phyloP scores from a whole-genome alignment of 2,888 invertebrate genomes.

The Cartodere bifasciata region DNA sequence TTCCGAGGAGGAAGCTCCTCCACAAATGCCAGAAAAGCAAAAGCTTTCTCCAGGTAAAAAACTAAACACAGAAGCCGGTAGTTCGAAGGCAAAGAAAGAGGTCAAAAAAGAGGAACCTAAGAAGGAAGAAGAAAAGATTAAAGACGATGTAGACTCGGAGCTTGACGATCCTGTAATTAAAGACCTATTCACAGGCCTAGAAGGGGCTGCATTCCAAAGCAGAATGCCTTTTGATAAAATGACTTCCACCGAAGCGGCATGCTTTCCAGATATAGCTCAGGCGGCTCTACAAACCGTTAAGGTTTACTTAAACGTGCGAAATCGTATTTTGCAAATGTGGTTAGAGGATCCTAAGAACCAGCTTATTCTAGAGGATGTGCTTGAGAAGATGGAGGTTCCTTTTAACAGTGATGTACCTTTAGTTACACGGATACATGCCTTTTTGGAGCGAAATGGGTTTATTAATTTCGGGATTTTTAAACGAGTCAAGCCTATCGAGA shows the following conservation, averaged over 20 bases:
- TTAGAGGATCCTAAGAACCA: conserved; percentile 90
- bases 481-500: conserved; percentile 58
- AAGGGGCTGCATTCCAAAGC: conserved; percentile 90
- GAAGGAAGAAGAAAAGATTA: conserved; percentile 40
- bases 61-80: conserved; percentile 32
- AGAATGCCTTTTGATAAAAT: conserved; percentile 89
- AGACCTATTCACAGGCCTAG: conserved; percentile 43
- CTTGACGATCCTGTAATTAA: conserved; percentile 49
- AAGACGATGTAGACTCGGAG: conserved; percentile 52
- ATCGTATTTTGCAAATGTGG: conserved; percentile 87
- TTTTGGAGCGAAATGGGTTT: conserved; percentile 88
- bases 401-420: conserved; percentile 85
- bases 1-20: conserved; percentile 54
- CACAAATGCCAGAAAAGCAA: conserved; percentile 49
- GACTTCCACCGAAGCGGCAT: conserved; percentile 85
- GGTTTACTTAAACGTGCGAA: conserved; percentile 84
- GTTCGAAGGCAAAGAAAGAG: conserved; percentile 36
- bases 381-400: conserved; percentile 77
- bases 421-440: conserved; percentile 76
- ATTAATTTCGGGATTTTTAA: conserved; percentile 97
- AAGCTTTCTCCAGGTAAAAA: conserved; percentile 47
- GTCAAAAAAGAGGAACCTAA: conserved; percentile 39
- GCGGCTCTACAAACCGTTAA: conserved; percentile 71
- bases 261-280: conserved; percentile 83
- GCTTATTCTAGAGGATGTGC: conserved; percentile 65